phyloP scores from a whole-genome alignment of 2,888 invertebrate genomes.

The Callosobruchus maculatus region DNA sequence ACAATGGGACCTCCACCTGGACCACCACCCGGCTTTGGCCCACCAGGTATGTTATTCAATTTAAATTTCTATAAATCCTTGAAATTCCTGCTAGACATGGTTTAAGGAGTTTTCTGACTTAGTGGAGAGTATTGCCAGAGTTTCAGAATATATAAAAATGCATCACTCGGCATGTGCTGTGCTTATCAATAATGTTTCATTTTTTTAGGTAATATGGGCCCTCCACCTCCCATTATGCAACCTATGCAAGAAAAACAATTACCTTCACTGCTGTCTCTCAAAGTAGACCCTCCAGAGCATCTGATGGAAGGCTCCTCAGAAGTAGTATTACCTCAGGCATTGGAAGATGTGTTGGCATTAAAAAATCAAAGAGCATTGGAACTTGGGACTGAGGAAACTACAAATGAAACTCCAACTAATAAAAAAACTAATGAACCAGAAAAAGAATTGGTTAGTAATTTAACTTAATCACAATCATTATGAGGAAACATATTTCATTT shows the following conservation, averaged over 20 bases:
- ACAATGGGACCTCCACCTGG: conserved; percentile 10
- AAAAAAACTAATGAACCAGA: conserved; percentile 24
- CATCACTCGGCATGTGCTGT: too few relatives aligned
- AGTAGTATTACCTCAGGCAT: conserved; percentile 72
- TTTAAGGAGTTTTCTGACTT: too few relatives aligned
- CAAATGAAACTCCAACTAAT: conserved; percentile 10
- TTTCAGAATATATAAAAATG: too few relatives aligned
- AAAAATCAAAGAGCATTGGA: conserved; percentile 74
- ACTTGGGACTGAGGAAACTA: conserved; percentile 53
- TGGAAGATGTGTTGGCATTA: conserved; percentile 86
- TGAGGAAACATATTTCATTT: too few relatives aligned
- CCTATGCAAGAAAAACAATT: conserved; percentile 44
- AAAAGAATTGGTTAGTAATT: not conserved
- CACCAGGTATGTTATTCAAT: conserved; percentile 35
- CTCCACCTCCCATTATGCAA: conserved; percentile 15
- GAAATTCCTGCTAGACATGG: too few relatives aligned
- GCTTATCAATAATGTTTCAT: too few relatives aligned
- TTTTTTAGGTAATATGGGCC: conserved; percentile 16
- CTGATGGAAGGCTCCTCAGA: conserved; percentile 55
- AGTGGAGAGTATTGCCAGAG: too few relatives aligned
- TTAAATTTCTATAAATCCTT: not conserved
- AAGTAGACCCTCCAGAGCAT: conserved; percentile 64
- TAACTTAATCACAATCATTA: too few relatives aligned
- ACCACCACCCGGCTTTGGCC: conserved; percentile 30
- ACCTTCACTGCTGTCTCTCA: conserved; percentile 61